These are phyloP conservation scores for Drosophila seguyi DNA, from an alignment of 1,140 invertebrate genomes.

Conservation along the genomic window DNA sequence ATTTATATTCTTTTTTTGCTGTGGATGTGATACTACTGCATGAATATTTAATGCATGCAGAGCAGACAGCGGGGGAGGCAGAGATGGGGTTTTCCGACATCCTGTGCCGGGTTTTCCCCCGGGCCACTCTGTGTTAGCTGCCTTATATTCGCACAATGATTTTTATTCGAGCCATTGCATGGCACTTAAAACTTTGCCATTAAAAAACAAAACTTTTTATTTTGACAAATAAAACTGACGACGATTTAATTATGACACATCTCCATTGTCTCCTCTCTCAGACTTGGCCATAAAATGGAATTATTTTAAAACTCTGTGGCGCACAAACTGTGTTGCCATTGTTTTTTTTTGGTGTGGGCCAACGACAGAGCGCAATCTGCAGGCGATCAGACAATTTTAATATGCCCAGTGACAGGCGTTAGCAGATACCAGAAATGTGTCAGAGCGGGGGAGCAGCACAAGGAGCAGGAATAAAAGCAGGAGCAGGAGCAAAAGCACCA, in stretches of 20 bases:
- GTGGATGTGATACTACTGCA: conserved; percentile 54
- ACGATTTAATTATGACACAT: conserved; percentile 75
- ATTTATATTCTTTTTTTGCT: conserved; percentile 24
- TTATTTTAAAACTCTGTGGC: conserved; percentile 66
- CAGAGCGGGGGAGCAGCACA: no score
- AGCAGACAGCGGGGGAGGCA: conserved; percentile 17
- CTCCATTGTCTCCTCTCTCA: conserved; percentile 31
- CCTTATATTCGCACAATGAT: conserved; percentile 48
- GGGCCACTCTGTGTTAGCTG: conserved; percentile 21
- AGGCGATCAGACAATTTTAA: conserved; percentile 78
- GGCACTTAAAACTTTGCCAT: conserved; percentile 55
- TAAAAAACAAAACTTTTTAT: conserved; percentile 61
- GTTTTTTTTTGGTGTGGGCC: conserved; percentile 2
- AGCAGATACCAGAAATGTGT: conserved; percentile 42
- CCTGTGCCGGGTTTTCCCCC: conserved; percentile 26
- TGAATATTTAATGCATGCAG: conserved; percentile 79
- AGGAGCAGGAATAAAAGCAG: no score
- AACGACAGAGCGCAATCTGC: conserved; percentile 63
- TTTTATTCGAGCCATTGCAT: conserved; percentile 66
- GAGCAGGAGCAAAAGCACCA: background rate
- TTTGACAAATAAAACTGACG: conserved; percentile 72
- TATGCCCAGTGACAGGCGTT: conserved; percentile 70
- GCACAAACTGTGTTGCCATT: conserved; percentile 43
- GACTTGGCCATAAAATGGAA: conserved; percentile 59
- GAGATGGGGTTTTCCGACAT: background rate